Evolutionary conservation across 2,888 invertebrate genomes (phyloP).

Genomic region (Gastrophysa polygoni): DNA sequence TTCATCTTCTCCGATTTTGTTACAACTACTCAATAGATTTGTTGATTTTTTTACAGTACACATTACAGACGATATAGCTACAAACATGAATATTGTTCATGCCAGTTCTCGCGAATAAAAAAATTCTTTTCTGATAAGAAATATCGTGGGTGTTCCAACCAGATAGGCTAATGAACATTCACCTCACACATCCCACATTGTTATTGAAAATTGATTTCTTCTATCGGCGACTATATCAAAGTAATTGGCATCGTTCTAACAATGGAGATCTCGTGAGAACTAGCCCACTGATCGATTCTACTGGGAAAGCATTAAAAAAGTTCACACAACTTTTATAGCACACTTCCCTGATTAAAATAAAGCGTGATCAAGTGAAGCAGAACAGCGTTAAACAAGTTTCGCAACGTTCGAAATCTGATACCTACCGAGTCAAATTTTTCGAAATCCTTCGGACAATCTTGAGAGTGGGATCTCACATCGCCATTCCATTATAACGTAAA

Average conservation of each 20-base stretch:
- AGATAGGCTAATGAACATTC: constrained; percentile 1
- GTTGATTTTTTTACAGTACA: too few species aligned
- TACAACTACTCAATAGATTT: too few species aligned
- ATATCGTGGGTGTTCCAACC: background rate
- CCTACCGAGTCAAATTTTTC: constrained; percentile 1
- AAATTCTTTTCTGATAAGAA: background rate
- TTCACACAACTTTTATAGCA: background rate
- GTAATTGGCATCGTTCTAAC: background rate
- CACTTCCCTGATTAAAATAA: background rate
- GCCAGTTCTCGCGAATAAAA: background rate
- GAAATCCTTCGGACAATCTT: background rate
- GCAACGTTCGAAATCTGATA: background rate
- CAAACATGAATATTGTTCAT: background rate
- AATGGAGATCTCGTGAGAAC: background rate
- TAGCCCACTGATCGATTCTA: background rate
- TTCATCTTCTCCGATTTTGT: too few species aligned
- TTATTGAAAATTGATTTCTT: background rate
- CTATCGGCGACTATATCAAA: background rate
- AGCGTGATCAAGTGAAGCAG: background rate
- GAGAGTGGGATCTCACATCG: background rate
- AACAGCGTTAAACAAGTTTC: background rate
- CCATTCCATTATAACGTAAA: background rate
- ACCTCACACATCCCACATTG: background rate
- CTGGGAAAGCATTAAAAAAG: background rate
- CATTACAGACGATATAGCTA: too few species aligned